A percentile compares a stretch with the other conserved stretches of the same genome.
Conservation (phyloP, 2,797 vertebrate genomes). For the Todus mexicanus region DNA sequence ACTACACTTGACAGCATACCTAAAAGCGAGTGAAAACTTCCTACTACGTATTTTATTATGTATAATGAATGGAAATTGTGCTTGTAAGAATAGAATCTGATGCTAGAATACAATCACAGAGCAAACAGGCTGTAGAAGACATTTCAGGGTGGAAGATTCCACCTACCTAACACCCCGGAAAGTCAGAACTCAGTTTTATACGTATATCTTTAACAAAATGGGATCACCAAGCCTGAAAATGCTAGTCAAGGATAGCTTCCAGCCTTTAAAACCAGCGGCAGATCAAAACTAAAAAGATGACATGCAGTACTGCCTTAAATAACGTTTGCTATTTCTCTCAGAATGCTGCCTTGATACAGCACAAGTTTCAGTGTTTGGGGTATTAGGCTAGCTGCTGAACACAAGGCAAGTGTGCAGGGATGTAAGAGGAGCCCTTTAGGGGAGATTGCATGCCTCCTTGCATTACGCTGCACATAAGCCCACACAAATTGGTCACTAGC, state of each 20-base stretch:
- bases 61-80: background rate
- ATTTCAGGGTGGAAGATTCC: background rate
- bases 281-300: background rate
- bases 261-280: background rate
- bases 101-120: background rate
- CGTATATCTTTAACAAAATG: background rate
- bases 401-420: background rate
- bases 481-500: rapidly evolving
- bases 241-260: background rate
- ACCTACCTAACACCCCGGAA: background rate
- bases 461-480: rapidly evolving
- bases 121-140: background rate
- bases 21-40: background rate
- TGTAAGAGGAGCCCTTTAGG: background rate
- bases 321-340: background rate
- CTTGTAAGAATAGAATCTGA: background rate
- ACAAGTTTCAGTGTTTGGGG: background rate
- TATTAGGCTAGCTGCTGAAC: background rate
- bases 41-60: background rate
- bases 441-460: background rate
- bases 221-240: background rate
- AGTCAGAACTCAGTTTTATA: background rate
- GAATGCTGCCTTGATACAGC: background rate
- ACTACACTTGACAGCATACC: background rate
- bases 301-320: background rate